Evolutionary conservation across 2,797 vertebrate genomes (phyloP).

Genomic region (Tinamus major): DNA sequence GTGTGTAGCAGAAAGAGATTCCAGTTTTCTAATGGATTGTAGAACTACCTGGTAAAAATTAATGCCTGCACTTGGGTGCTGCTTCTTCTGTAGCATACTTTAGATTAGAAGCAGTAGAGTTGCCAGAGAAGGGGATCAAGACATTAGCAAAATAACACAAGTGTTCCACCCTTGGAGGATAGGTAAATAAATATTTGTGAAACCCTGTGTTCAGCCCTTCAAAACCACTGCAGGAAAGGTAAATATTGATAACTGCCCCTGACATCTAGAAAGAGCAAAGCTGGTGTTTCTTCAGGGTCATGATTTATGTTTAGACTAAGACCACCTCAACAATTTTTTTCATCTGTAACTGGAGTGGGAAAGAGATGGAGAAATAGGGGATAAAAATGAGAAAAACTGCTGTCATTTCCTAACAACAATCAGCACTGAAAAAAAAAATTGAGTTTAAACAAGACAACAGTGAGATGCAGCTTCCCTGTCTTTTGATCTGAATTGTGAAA

Average conservation of each 20-base stretch:
- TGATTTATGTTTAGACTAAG: not conserved
- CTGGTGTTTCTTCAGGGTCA: slow-evolving; percentile 7
- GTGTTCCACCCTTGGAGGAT: slow-evolving; percentile 35
- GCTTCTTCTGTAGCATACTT: not conserved
- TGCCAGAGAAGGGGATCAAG: not conserved
- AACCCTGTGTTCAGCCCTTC: slow-evolving; percentile 11
- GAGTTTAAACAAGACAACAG: not conserved
- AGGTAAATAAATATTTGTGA: slow-evolving; percentile 43
- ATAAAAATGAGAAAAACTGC: not conserved
- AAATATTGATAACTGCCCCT: slow-evolving; percentile 25
- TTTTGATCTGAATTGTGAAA: not conserved
- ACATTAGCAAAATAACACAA: not conserved
- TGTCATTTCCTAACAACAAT: not conserved
- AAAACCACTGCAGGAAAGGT: slow-evolving; percentile 27
- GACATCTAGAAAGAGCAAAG: slow-evolving; percentile 25
- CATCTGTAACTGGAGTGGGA: not conserved
- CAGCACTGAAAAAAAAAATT: not conserved
- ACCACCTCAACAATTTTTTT: not conserved
- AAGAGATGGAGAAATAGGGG: not conserved
- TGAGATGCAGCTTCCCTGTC: not conserved
- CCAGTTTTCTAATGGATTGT: not conserved
- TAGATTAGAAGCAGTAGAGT: slow-evolving; percentile 5
- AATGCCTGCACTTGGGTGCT: not conserved
- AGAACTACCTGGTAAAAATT: slow-evolving; percentile 42
- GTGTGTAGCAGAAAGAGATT: not conserved